Evolutionary conservation across 1,140 invertebrate species (phyloP).

Genomic region (Pseudomyrmex pallidus): DNA sequence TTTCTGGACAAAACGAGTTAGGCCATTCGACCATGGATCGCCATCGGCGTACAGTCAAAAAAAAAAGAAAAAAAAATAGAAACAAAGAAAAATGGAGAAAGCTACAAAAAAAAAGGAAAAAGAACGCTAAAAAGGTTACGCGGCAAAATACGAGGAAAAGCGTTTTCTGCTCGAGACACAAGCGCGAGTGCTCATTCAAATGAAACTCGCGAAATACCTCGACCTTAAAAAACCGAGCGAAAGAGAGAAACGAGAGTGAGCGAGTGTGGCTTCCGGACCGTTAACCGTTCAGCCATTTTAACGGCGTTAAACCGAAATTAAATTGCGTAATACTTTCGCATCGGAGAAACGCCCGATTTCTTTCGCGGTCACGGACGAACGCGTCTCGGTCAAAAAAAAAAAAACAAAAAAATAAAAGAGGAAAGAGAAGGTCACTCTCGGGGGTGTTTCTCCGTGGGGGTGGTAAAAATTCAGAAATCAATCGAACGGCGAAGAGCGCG

Average conservation of each 20-base stretch:
- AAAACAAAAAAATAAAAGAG: too few species aligned
- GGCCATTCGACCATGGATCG: constrained; percentile 70
- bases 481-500: not conserved
- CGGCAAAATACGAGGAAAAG: constrained; percentile 37
- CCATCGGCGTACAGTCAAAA: constrained; percentile 8
- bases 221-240: too few species aligned
- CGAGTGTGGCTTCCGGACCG: not conserved
- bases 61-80: constrained; percentile 12
- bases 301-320: constrained; percentile 25
- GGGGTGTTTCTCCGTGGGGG: not conserved
- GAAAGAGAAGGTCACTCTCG: constrained; percentile 5
- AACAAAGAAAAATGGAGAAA: constrained; percentile 3
- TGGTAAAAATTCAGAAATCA: constrained; percentile 51
- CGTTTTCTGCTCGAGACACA: constrained; percentile 16
- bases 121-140: constrained; percentile 35
- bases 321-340: not conserved
- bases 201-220: not conserved
- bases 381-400: not conserved
- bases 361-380: constrained; percentile 1
- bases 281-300: not conserved
- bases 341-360: constrained; percentile 27
- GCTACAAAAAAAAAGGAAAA: not conserved
- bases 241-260: not conserved
- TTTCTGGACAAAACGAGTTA: constrained; percentile 72
- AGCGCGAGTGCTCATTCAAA: constrained; percentile 19